Evolutionary conservation across 2,113 vertebrate genomes (phyloP).

Genomic region (Hyperopisus bebe): DNA sequence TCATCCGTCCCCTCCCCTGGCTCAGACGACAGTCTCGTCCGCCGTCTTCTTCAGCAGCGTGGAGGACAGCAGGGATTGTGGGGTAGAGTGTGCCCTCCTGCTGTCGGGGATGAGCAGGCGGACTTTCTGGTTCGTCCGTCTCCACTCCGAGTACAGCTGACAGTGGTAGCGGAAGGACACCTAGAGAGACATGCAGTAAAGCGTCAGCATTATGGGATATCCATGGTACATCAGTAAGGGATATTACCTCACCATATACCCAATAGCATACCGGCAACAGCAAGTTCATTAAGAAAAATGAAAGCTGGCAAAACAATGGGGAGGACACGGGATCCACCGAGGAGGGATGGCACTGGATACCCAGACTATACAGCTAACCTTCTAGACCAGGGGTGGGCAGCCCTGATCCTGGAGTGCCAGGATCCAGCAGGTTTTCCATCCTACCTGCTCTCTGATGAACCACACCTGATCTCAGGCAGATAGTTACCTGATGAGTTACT

Average conservation of each 20-base stretch:
- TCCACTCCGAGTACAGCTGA: conserved; percentile 94
- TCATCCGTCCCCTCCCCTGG: not conserved
- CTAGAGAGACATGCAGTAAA: conserved; percentile 45
- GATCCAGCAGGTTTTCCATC: not conserved
- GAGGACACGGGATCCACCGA: not conserved
- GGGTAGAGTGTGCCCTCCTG: conserved; percentile 61
- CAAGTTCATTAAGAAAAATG: not conserved
- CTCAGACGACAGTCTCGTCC: conserved; percentile 78
- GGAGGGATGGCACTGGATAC: not conserved
- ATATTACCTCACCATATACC: not conserved
- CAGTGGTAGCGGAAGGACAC: conserved; percentile 97
- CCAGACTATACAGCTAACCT: not conserved
- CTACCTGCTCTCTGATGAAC: too few relatives aligned
- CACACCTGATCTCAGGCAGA: too few relatives aligned
- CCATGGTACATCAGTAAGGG: not conserved
- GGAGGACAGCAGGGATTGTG: conserved; percentile 73
- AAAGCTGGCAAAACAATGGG: not conserved
- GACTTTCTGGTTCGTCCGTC: conserved; percentile 90
- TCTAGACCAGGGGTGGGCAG: not conserved
- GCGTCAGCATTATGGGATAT: not conserved
- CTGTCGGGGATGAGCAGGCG: conserved; percentile 72
- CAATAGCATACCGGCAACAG: not conserved
- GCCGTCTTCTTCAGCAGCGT: conserved; percentile 77
- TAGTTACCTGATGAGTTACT: not conserved
- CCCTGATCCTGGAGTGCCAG: not conserved